A percentile compares a stretch with the other conserved stretches of the same genome.
These are phyloP conservation scores for Leucozona laternaria DNA, from an alignment of 2,888 invertebrate genomes.

Conservation along the genomic window DNA sequence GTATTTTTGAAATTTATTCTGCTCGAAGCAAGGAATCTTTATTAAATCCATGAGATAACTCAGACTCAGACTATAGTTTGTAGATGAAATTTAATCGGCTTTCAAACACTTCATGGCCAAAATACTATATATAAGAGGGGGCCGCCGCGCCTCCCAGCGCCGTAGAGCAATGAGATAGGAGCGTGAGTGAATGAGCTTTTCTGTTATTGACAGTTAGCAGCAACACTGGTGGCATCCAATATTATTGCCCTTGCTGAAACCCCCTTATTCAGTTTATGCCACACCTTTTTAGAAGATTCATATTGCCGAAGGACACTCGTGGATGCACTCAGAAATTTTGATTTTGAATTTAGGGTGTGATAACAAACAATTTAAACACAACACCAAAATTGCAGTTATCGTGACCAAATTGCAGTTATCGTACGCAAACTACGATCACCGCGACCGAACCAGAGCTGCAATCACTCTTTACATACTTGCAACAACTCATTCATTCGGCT, in stretches of 20 bases:
- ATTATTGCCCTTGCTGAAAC: not conserved
- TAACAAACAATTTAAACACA: no score
- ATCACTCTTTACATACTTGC: no score
- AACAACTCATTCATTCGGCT: no score
- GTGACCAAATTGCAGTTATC: no score
- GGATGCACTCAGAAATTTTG: no score
- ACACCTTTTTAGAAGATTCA: slow-evolving; percentile 30
- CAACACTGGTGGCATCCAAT: slow-evolving; percentile 34
- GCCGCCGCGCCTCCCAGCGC: no score
- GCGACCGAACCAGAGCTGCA: no score
- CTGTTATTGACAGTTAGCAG: slow-evolving; percentile 43
- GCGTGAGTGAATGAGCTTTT: slow-evolving; percentile 30
- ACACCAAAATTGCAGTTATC: no score
- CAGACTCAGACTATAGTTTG: slow-evolving; percentile 41
- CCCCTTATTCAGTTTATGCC: slow-evolving; percentile 14
- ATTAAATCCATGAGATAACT: slow-evolving; percentile 55
- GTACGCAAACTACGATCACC: no score
- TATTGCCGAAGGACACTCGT: not conserved
- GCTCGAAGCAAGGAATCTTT: slow-evolving; percentile 28
- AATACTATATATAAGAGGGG: slow-evolving; percentile 6
- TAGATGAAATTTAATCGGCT: slow-evolving; percentile 62
- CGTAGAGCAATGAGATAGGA: not conserved
- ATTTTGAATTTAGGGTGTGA: no score
- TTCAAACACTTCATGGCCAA: slow-evolving; percentile 54
- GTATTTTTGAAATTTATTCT: slow-evolving; percentile 53